Base-by-base conservation (phyloP, 2,113 vertebrate genomes). In the Bubo scandiacus region DNA sequence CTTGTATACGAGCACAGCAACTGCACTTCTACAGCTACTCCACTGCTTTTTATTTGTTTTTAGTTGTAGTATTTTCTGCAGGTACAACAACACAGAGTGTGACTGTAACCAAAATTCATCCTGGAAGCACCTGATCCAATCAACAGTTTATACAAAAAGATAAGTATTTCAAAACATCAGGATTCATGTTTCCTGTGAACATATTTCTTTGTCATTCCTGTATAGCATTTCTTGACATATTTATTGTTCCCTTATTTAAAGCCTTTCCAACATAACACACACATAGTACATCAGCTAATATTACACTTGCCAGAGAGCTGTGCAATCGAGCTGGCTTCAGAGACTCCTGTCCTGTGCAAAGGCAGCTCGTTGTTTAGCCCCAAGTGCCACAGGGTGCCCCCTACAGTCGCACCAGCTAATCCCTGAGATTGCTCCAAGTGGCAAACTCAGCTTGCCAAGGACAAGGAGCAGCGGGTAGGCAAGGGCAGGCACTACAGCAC, bases 391-490 rank as follows among this genome's bases (percentile, higher is more conserved):
- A 70, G 52, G 40, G 23, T 21, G 47, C 78, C 79, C 61, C 61
- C 74, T 15, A 14, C 61, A 26, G 17, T 21, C 52, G 52, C 61
- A 51, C 57, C 68, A 51, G 21, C 52, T 17, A n/a, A 52, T 12
- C 73, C 15, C 0, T 23, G 7, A 55, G 38, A 47, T 1, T 3
- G 7, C 34, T 75, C 3, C 0, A 55, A 62, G 63, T 6, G 10
- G 59, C 82, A 66, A 88, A 80, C 57, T 17, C 8, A 23, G 34
- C 40, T 55, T 15, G 23, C n/a, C 42, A 63, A 58, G 66, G 40
- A 55, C 73, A 51, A 40, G 52, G 21, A 78, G 68, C 15, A 43
- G 63, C 49, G 14, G 7, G 15, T 4, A 38, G 85, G 80, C 51
- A 68, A 77, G 63, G 81, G 52, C 42, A 59, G 84, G 26, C 42